phyloP scores from a whole-genome alignment of 1,140 invertebrate species.

The Spodoptera litura region DNA sequence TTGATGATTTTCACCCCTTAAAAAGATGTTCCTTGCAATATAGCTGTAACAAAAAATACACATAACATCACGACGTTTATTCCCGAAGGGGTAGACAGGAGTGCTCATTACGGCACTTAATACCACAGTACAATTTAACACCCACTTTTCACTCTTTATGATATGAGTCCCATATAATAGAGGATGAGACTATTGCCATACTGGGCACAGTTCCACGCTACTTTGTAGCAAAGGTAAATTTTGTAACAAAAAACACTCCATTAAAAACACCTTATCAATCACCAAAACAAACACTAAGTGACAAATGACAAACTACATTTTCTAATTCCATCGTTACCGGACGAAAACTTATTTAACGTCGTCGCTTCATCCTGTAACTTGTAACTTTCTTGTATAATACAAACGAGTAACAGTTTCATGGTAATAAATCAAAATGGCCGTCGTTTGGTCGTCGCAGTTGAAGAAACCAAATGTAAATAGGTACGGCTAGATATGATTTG shows the following conservation, averaged over 20 bases:
- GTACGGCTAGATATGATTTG: constrained; percentile 39
- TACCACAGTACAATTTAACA: no score
- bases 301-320: constrained; percentile 17
- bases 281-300: neutral
- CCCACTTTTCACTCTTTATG: no score
- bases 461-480: constrained; percentile 46
- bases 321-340: neutral
- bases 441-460: neutral
- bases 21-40: no score
- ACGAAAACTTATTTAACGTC: constrained; percentile 23
- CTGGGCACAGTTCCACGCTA: no score
- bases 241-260: neutral
- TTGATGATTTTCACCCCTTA: no score
- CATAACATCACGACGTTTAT: no score
- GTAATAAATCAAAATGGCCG: constrained; percentile 34
- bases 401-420: constrained; percentile 2
- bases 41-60: no score
- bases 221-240: no score
- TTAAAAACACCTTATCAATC: neutral
- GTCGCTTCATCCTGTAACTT: neutral
- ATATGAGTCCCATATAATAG: no score
- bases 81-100: no score
- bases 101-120: no score
- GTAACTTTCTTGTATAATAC: neutral
- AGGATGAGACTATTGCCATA: no score